These are phyloP conservation scores for Drosophila mayri DNA, from an alignment of 1,140 invertebrate genomes.

Conservation along the genomic window DNA sequence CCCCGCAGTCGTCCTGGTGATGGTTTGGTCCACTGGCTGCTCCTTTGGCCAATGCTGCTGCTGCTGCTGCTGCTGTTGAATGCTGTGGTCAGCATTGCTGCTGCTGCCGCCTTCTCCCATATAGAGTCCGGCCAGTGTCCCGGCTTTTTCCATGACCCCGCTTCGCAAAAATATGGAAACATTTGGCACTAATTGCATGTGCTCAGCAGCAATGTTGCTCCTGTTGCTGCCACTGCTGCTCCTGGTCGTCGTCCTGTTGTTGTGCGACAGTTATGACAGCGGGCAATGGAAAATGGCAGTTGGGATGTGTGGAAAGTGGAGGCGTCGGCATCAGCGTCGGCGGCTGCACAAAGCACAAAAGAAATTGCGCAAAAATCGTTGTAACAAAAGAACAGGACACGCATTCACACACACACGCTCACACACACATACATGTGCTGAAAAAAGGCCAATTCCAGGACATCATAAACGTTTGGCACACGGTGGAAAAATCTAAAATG, in stretches of 20 bases:
- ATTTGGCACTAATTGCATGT: slow-evolving; percentile 82
- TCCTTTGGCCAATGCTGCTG: slow-evolving; percentile 38
- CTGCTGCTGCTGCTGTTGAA: slow-evolving; percentile 42
- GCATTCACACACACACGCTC: slow-evolving; percentile 30
- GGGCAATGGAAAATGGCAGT: slow-evolving; percentile 53
- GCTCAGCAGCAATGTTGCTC: slow-evolving; percentile 68
- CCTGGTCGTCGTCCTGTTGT: slow-evolving; percentile 24
- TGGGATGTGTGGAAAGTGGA: slow-evolving; percentile 17
- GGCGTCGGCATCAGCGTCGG: slow-evolving; percentile 7
- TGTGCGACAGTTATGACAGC: slow-evolving; percentile 76
- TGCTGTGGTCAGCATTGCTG: slow-evolving; percentile 57
- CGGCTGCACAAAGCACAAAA: slow-evolving; percentile 75
- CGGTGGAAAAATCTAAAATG: slow-evolving; percentile 13
- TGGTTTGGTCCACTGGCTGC: slow-evolving; percentile 49
- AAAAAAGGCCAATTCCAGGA: slow-evolving; percentile 76
- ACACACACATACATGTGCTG: slow-evolving; percentile 30
- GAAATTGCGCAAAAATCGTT: slow-evolving; percentile 82
- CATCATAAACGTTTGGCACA: slow-evolving; percentile 72
- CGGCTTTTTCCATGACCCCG: slow-evolving; percentile 10
- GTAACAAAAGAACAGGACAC: slow-evolving; percentile 78
- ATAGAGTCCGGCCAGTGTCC: neutral
- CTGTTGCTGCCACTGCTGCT: slow-evolving; percentile 24
- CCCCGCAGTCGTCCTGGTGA: slow-evolving; percentile 25
- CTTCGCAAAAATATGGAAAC: slow-evolving; percentile 78
- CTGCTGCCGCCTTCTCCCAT: slow-evolving; percentile 7